Evolutionary conservation across 1,140 invertebrate species (phyloP).

Genomic region (Psilanteris sp.): DNA sequence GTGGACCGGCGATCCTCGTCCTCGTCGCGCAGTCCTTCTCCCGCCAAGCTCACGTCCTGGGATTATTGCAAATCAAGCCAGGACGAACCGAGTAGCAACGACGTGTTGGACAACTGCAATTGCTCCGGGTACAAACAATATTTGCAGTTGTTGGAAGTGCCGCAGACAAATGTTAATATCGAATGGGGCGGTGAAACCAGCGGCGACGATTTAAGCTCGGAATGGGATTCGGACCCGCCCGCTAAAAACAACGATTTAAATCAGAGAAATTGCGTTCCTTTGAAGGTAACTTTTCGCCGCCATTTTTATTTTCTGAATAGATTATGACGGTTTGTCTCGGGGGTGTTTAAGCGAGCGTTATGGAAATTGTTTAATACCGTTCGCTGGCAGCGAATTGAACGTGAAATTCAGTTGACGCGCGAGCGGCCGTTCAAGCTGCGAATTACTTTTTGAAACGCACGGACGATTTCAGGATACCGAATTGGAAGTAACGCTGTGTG

Average conservation of each 20-base stretch:
- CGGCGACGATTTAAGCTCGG: slow-evolving; percentile 92
- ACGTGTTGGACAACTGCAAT: slow-evolving; percentile 28
- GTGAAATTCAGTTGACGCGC: too few species aligned
- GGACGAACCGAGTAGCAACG: not conserved
- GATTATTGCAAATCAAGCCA: slow-evolving; percentile 19
- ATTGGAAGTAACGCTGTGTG: too few species aligned
- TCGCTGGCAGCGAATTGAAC: too few species aligned
- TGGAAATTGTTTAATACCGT: too few species aligned
- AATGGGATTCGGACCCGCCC: slow-evolving; percentile 91
- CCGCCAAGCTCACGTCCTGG: slow-evolving; percentile 43
- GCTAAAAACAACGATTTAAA: slow-evolving; percentile 60
- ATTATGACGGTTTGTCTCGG: too few species aligned
- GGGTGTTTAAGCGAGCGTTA: too few species aligned
- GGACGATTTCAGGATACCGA: too few species aligned
- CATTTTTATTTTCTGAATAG: too few species aligned
- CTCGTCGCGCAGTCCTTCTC: slow-evolving; percentile 72
- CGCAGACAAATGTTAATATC: slow-evolving; percentile 78
- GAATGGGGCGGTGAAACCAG: slow-evolving; percentile 92
- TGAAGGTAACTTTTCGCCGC: slow-evolving; percentile 71
- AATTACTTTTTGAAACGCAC: too few species aligned
- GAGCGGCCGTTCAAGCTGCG: too few species aligned
- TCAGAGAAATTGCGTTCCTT: slow-evolving; percentile 48
- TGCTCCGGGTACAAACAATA: slow-evolving; percentile 88
- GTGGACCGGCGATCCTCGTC: slow-evolving; percentile 67
- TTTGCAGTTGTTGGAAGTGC: slow-evolving; percentile 87